These are phyloP conservation scores for Polyergus mexicanus DNA, from an alignment of 1,140 invertebrate species.

Conservation along the genomic window DNA sequence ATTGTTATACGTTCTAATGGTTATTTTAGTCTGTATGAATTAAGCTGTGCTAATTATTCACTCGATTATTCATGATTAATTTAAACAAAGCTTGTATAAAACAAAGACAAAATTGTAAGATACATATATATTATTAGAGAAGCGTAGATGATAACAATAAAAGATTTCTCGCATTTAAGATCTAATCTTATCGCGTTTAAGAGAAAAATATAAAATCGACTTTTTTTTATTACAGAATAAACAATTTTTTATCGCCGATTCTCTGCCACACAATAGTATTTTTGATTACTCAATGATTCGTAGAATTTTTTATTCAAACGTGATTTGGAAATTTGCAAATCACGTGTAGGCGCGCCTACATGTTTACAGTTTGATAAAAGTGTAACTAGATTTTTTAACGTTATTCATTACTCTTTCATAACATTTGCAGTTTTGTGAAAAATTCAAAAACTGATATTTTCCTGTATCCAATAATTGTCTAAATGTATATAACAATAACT, in stretches of 20 bases:
- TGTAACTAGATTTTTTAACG: too few relatives aligned
- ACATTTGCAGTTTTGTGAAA: constrained; percentile 1
- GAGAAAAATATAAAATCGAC: constrained; percentile 26
- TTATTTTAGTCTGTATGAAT: not conserved
- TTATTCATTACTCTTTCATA: not conserved
- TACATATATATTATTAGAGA: not conserved
- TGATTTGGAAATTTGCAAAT: not conserved
- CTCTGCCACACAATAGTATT: not conserved
- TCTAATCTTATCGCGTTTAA: not conserved
- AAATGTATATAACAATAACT: not conserved
- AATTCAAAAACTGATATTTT: not conserved
- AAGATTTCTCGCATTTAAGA: not conserved
- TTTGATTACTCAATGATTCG: not conserved
- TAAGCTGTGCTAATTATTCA: not conserved
- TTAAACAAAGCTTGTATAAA: not conserved
- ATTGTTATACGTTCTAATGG: not conserved
- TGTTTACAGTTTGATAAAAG: too few relatives aligned
- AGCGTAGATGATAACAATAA: not conserved
- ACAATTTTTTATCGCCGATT: constrained; percentile 26
- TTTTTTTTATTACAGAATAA: not conserved
- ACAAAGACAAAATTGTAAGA: constrained; percentile 13
- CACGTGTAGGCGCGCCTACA: not conserved
- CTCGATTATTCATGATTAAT: not conserved
- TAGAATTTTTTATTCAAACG: not conserved
- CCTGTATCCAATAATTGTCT: not conserved